These are phyloP conservation scores for Vulpes ferrilata DNA, from an alignment of 2,113 vertebrate genomes.

Conservation along the genomic window DNA sequence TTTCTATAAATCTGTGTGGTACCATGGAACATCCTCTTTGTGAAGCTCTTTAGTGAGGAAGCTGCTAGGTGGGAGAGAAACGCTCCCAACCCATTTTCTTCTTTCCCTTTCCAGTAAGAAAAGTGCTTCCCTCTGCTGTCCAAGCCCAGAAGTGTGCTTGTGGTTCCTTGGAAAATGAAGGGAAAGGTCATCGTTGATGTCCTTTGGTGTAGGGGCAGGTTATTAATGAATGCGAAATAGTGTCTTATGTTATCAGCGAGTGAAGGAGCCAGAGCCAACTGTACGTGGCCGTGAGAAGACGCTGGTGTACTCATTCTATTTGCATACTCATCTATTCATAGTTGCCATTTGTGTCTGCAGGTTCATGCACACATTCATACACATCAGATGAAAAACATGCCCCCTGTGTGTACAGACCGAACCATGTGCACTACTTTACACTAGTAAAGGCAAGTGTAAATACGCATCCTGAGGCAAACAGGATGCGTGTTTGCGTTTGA, in stretches of 20 bases:
- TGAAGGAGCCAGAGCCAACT: not conserved
- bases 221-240: not conserved
- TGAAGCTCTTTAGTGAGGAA: not conserved
- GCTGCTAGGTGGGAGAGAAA: not conserved
- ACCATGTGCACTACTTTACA: no score
- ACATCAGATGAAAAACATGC: not conserved
- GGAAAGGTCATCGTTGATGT: not conserved
- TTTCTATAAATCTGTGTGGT: not conserved
- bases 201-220: not conserved
- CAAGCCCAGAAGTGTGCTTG: not conserved
- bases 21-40: not conserved
- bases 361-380: not conserved
- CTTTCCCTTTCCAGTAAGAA: not conserved
- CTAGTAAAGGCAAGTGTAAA: no score
- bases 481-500: not conserved
- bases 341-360: not conserved
- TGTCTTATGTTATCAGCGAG: not conserved
- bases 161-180: not conserved
- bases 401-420: not conserved
- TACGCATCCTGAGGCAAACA: conserved; percentile 24
- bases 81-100: not conserved
- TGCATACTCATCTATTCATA: not conserved
- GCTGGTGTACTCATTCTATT: not conserved
- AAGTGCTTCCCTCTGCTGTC: not conserved
- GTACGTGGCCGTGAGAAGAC: not conserved